Percentiles rank a stretch among this genome's conserved stretches.
phyloP scores from a whole-genome alignment of 2,113 vertebrate genomes.

The Acanthisitta chloris region DNA sequence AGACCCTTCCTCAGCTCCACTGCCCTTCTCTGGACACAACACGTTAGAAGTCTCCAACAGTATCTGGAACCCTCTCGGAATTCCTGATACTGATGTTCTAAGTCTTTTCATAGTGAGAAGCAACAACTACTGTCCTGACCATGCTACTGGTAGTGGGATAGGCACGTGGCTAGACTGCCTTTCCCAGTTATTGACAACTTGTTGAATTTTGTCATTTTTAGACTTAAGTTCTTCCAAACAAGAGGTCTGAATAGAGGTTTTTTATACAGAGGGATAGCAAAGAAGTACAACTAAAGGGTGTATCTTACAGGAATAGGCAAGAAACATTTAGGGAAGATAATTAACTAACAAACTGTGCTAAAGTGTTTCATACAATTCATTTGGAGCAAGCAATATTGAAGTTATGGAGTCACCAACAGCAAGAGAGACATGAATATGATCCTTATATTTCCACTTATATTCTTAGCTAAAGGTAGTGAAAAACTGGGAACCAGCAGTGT shows the following conservation, averaged over 20 bases:
- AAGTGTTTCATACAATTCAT: not conserved
- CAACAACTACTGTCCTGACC: not conserved
- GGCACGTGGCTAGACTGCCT: not conserved
- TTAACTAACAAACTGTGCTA: not conserved
- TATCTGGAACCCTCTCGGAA: not conserved
- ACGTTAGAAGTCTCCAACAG: not conserved
- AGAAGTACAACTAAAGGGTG: not conserved
- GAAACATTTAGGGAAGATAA: not conserved
- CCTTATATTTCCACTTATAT: not conserved
- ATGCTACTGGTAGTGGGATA: not conserved
- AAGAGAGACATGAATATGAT: not conserved
- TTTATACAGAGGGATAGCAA: not conserved
- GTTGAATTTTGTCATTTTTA: not conserved
- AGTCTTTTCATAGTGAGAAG: not conserved
- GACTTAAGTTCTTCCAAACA: not conserved
- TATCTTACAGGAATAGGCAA: not conserved
- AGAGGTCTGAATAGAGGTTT: not conserved
- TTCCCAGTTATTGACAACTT: not conserved
- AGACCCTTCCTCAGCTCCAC: not conserved
- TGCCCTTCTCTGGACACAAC: not conserved
- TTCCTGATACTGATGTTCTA: not conserved
- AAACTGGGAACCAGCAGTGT: not conserved
- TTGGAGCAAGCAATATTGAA: not conserved
- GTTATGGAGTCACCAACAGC: not conserved
- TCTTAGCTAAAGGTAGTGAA: not conserved